These are phyloP conservation scores for Paraescarpia echinospica DNA, from an alignment of 1,140 invertebrate genomes.

Conservation along the genomic window DNA sequence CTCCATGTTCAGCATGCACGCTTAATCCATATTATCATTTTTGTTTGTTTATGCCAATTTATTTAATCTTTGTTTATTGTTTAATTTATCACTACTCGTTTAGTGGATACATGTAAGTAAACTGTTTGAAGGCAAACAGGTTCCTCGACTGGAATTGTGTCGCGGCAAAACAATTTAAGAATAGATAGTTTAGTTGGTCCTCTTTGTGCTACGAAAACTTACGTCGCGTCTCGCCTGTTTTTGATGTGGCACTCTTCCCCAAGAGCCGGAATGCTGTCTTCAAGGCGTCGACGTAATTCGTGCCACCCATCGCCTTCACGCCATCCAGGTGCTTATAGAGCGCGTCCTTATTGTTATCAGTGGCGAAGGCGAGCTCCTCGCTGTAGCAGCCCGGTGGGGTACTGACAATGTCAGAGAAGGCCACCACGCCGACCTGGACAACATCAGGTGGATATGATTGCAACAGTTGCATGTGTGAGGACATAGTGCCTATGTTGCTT, in stretches of 20 bases:
- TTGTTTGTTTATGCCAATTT: too few species aligned
- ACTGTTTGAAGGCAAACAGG: background rate
- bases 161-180: background rate
- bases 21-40: too few species aligned
- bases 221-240: background rate
- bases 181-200: background rate
- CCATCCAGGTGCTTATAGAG: background rate
- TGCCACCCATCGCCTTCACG: background rate
- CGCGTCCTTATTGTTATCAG: background rate
- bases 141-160: background rate
- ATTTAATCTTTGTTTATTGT: too few species aligned
- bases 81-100: too few species aligned
- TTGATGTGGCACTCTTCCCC: background rate
- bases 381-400: constrained; percentile 2
- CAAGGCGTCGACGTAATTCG: background rate
- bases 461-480: background rate
- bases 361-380: background rate
- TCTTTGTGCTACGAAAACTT: background rate
- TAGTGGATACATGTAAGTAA: too few species aligned
- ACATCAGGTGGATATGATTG: background rate
- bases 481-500: too few species aligned
- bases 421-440: background rate
- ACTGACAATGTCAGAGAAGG: background rate
- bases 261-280: background rate
- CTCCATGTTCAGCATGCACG: too few species aligned